Conservation (phyloP, 1,140 invertebrate species). For the Diuraphis noxia region DNA sequence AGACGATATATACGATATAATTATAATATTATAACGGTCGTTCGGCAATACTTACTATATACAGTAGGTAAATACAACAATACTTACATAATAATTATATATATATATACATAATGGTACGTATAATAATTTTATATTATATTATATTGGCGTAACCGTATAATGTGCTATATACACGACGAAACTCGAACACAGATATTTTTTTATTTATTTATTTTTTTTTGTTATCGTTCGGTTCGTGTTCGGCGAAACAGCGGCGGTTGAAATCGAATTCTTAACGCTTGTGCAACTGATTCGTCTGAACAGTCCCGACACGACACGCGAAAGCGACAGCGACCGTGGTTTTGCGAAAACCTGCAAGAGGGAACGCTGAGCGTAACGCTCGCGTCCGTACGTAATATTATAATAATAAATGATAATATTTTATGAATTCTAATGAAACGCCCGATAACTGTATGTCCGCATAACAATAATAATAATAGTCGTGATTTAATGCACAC, state of each 20-base stretch:
- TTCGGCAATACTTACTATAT: not conserved
- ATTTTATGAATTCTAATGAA: no score
- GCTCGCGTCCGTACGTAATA: no score
- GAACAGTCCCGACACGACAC: not conserved
- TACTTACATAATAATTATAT: not conserved
- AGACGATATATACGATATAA: not conserved
- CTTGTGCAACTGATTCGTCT: not conserved
- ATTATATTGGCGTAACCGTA: not conserved
- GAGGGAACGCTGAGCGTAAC: not conserved
- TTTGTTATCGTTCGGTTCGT: not conserved
- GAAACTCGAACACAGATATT: not conserved
- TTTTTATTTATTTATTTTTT: not conserved
- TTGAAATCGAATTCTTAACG: not conserved
- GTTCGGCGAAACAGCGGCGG: not conserved
- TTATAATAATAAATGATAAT: no score
- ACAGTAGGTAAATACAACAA: not conserved
- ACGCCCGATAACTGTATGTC: no score
- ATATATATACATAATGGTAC: not conserved
- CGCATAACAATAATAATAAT: no score
- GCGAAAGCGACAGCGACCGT: not conserved
- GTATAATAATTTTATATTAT: not conserved
- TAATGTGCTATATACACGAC: not conserved
- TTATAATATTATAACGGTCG: not conserved
- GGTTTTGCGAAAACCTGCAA: not conserved
- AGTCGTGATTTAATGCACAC: no score